Evolutionary conservation across 2,797 vertebrate species (phyloP), one percentile per base, ranked within the genome.

Genomic region (Australoheros facetus): DNA sequence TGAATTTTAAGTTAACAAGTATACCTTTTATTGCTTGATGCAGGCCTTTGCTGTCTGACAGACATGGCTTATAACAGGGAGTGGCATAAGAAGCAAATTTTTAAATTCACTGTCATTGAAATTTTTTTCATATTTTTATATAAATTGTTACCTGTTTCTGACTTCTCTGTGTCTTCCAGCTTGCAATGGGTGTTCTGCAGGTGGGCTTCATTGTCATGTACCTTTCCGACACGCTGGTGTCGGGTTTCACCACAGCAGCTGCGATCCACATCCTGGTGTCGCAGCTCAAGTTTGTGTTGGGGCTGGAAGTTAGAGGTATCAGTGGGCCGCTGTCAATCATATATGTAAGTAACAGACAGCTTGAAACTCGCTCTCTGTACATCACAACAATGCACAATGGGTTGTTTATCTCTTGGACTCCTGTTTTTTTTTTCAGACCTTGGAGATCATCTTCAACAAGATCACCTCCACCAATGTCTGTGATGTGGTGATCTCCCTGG

Each of bases 201-300:
- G 84, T 98, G 45, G 98, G 98, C 69, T 99, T 99, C 26, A 95
- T 99, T 0, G 97, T 97, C 72, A 96, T 96, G 87, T 99, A 99
- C 92, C 93, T 99, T 37, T 99, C 98, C 0, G 97, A 99, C 75
- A 96, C 97, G 0, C 92, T 99, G 81, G 96, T 99, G 81, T 99
- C 98, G 0, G 97, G 97, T 79, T 99, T 98, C 91, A 99, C 98
- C 7, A 98, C 97, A 0, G 98, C 97, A 2, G 97, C 98, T 0
- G 98, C 98, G 1, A 5, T 99, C 80, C 97, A 98, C 12, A 98
- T 99, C 89, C 72, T 99, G 85, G 94, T 99, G 78, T 99, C 98
- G 26, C 98, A 99, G 84, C 94, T 99, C 71, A 99, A 99, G 93
- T 99, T 99, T 91, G 95, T 99, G 51, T 60, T 99, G 55, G 98